These are phyloP conservation scores for Heterotilapia buettikoferi DNA, from an alignment of 2,113 vertebrate species.

Conservation along the genomic window DNA sequence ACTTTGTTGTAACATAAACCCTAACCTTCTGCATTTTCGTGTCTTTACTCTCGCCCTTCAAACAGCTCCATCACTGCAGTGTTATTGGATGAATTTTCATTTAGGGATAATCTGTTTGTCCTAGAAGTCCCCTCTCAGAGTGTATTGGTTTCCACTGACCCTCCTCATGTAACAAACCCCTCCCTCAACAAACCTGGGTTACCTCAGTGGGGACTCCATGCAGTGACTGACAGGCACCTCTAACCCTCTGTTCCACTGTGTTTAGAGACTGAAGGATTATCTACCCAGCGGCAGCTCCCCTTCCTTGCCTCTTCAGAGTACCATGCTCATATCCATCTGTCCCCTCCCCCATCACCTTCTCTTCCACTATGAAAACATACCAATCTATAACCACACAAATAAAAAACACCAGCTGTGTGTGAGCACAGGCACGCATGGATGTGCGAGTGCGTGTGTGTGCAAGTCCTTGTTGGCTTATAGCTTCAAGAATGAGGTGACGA, in stretches of 20 bases:
- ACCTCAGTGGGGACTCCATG: slow-evolving; percentile 17
- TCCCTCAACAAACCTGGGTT: neutral
- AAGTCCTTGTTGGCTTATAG: neutral
- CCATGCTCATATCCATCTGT: neutral
- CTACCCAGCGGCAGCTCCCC: neutral
- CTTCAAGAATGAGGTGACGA: neutral
- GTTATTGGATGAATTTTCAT: neutral
- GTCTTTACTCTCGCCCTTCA: neutral
- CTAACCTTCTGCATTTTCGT: neutral
- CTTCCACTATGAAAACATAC: slow-evolving; percentile 32
- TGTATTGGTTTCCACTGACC: neutral
- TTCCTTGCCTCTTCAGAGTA: neutral
- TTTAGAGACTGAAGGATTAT: slow-evolving; percentile 46
- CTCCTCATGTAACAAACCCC: neutral
- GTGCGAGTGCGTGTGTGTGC: accelerated
- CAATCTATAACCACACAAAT: slow-evolving; percentile 44
- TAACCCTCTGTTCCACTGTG: slow-evolving; percentile 23
- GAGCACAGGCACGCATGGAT: neutral
- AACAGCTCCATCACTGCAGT: neutral
- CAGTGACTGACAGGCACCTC: slow-evolving; percentile 53
- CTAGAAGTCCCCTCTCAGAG: neutral
- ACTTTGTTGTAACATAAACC: neutral
- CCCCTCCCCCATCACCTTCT: neutral
- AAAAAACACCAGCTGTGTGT: neutral
- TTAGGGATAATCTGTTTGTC: neutral